Base-by-base conservation (phyloP, 2,888 invertebrate species). In the Alloscopus bannaensis region DNA sequence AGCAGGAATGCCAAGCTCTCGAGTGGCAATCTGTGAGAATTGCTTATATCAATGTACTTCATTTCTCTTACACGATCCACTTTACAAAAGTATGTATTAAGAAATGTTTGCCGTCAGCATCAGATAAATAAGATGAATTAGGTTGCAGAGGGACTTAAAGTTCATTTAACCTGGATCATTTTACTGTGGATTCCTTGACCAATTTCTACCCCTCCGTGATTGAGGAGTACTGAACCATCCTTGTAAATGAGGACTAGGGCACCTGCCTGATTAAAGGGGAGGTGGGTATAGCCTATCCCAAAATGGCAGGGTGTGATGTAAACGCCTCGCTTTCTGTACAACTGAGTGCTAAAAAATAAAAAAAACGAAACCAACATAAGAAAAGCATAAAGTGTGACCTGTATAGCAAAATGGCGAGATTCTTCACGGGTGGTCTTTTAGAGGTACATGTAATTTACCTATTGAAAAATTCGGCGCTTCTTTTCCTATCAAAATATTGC, bases 401-500 rank as follows among this genome's bases (percentile, higher is more conserved):
- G n/a, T n/a, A n/a, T n/a, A n/a, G n/a, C n/a, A n/a, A n/a, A n/a
- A n/a, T n/a, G n/a, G n/a, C n/a, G n/a, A n/a, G n/a, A n/a, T n/a
- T n/a, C n/a, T n/a, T n/a, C n/a, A n/a, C n/a, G n/a, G n/a, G n/a
- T n/a, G n/a, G n/a, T n/a, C n/a, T n/a, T n/a, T n/a, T n/a, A n/a
- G n/a, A n/a, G n/a, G n/a, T n/a, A n/a, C n/a, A n/a, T n/a, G n/a
- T n/a, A 24, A n/a, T n/a, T n/a, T n/a, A 83, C 84, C 69, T 92
- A 88, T 95, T 97, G 86, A 94, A 97, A 80, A 89, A 88, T 26
- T 92, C 90, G 6, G 95, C 89, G 36, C 91, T 88, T 42, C 87
- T 87, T 24, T 65, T 70, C 86, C 93, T 90, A 83, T 90, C 88
- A 1, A 89, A 87, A 86, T 92, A 93, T 81, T 93, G 90, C 3